These are phyloP conservation scores for Leptinotarsa peninsularis DNA, from an alignment of 2,888 invertebrate genomes.

Conservation along the genomic window DNA sequence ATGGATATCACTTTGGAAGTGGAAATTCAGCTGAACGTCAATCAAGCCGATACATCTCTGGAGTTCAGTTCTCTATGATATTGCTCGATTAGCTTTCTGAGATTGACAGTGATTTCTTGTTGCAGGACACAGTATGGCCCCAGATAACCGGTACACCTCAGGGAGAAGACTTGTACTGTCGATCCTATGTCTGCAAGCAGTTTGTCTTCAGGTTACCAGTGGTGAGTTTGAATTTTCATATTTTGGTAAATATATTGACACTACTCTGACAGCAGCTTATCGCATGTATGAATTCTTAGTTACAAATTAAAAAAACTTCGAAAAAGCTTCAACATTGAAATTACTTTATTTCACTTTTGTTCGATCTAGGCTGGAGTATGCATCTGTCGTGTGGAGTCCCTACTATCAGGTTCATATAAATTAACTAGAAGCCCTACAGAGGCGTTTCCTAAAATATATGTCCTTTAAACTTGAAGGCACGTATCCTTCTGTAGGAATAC, in stretches of 20 bases:
- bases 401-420: no score
- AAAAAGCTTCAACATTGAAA: no score
- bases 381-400: no score
- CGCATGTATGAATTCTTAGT: no score
- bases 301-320: no score
- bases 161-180: constrained; percentile 82
- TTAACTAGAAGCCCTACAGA: no score
- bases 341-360: no score
- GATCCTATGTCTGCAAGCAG: constrained; percentile 79
- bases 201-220: constrained; percentile 82
- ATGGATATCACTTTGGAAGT: background rate
- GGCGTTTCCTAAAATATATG: no score
- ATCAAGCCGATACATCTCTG: background rate
- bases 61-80: background rate
- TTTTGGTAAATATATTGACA: background rate
- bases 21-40: background rate
- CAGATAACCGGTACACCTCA: constrained; percentile 84
- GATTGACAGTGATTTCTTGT: constrained; percentile 21
- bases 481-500: no score
- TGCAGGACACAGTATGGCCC: constrained; percentile 86
- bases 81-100: background rate
- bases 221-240: constrained; percentile 70
- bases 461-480: no score
- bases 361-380: no score
- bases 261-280: no score